Evolutionary conservation across 2,797 vertebrate species (phyloP).

Genomic region (Nasua narica): DNA sequence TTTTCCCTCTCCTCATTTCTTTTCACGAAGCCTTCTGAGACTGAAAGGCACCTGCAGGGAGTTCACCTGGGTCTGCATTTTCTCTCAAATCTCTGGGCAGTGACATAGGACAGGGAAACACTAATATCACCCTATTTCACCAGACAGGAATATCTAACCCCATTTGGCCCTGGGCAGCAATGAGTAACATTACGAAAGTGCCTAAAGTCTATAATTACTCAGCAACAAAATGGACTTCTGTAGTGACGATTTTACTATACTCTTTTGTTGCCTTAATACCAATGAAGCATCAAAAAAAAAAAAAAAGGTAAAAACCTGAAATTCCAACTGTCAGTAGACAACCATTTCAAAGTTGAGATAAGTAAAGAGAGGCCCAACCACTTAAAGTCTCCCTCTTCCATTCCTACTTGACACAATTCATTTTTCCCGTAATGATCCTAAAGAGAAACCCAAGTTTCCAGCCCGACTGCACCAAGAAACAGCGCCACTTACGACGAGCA

Average conservation of each 20-base stretch:
- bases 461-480: not conserved
- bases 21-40: not conserved
- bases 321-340: conserved; percentile 8
- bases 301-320: not conserved
- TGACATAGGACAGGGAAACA: not conserved
- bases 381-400: not conserved
- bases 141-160: not conserved
- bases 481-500: not conserved
- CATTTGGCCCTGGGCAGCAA: not conserved
- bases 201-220: not conserved
- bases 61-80: not conserved
- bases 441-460: not conserved
- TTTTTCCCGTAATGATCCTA: not conserved
- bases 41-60: not conserved
- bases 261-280: not conserved
- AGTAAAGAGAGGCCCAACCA: not conserved
- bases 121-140: not conserved
- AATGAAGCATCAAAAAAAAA: not conserved
- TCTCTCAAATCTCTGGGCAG: not conserved
- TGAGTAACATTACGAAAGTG: not conserved
- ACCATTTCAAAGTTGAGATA: not conserved
- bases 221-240: not conserved
- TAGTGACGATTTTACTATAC: not conserved
- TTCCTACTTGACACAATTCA: not conserved
- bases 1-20: not conserved